Conservation (phyloP, 2,888 invertebrate species). For the Torymus tubicola region DNA sequence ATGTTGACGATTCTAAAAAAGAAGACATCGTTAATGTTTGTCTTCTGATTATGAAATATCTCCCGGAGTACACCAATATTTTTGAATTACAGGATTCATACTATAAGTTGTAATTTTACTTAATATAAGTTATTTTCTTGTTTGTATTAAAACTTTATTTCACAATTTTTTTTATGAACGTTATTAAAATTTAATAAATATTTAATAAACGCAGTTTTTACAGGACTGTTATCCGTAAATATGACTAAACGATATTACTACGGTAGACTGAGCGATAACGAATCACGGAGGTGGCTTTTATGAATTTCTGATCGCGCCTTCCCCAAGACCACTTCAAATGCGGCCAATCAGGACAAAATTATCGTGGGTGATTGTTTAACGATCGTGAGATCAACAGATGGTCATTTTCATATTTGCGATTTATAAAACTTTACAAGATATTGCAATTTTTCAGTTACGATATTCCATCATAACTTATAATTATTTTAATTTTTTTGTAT, state of each 20-base stretch:
- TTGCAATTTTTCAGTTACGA: conserved; percentile 11
- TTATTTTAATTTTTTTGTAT: not conserved
- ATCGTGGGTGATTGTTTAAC: conserved; percentile 23
- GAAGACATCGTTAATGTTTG: not conserved
- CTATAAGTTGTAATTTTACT: no score
- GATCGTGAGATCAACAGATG: conserved; percentile 32
- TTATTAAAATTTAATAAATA: not conserved
- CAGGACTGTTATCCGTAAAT: not conserved
- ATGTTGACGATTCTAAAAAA: not conserved
- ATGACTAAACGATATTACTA: not conserved
- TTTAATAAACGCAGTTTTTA: not conserved
- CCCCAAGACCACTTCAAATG: conserved; percentile 31
- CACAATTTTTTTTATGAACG: no score
- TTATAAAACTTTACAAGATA: not conserved
- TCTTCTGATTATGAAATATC: no score
- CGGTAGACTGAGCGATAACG: conserved; percentile 34
- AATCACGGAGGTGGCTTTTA: conserved; percentile 20
- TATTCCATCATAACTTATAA: not conserved
- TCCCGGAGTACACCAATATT: no score
- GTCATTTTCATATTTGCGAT: conserved; percentile 21
- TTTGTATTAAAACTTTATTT: no score
- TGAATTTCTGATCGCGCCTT: conserved; percentile 40
- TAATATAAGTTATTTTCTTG: no score
- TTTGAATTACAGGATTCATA: no score
- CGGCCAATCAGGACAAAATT: conserved; percentile 1